Evolutionary conservation across 2,888 invertebrate genomes (phyloP).

Genomic region (Leptinotarsa tumamoca): DNA sequence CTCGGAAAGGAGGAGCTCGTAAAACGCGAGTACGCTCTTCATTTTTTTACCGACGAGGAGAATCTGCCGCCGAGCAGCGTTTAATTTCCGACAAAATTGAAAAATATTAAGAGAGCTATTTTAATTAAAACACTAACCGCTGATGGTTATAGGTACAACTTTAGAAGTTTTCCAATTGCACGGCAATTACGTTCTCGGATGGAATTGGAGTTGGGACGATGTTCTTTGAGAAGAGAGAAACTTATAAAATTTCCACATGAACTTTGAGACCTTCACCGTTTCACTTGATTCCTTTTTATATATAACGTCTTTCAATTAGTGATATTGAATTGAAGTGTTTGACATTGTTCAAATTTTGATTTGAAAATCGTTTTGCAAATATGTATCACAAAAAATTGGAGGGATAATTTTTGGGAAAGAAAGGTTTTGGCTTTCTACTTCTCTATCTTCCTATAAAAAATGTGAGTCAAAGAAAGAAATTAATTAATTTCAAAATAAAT

Average conservation of each 20-base stretch:
- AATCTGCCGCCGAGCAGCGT: slow-evolving; percentile 53
- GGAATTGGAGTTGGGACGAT: slow-evolving; percentile 36
- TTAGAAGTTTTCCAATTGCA: slow-evolving; percentile 42
- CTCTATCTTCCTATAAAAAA: too few species aligned
- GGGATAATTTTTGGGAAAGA: too few species aligned
- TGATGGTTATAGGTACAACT: slow-evolving; percentile 43
- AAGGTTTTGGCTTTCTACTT: too few species aligned
- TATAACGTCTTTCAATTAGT: neutral
- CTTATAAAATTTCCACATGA: slow-evolving; percentile 7
- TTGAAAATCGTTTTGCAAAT: too few species aligned
- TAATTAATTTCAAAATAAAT: too few species aligned
- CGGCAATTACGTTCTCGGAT: slow-evolving; percentile 36
- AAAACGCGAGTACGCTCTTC: slow-evolving; percentile 58
- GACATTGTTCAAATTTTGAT: too few species aligned
- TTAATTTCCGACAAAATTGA: slow-evolving; percentile 64
- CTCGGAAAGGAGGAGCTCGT: slow-evolving; percentile 34
- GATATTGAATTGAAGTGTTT: neutral
- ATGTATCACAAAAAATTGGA: too few species aligned
- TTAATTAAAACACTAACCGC: slow-evolving; percentile 62
- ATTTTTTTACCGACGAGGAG: slow-evolving; percentile 52
- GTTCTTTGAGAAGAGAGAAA: slow-evolving; percentile 28
- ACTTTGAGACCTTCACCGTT: neutral
- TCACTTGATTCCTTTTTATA: neutral
- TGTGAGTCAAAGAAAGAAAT: too few species aligned
- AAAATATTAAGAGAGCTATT: slow-evolving; percentile 65